Evolutionary conservation across 92 coral and sea anemone genomes (phyloP).

Genomic region (Muricea muricata): DNA sequence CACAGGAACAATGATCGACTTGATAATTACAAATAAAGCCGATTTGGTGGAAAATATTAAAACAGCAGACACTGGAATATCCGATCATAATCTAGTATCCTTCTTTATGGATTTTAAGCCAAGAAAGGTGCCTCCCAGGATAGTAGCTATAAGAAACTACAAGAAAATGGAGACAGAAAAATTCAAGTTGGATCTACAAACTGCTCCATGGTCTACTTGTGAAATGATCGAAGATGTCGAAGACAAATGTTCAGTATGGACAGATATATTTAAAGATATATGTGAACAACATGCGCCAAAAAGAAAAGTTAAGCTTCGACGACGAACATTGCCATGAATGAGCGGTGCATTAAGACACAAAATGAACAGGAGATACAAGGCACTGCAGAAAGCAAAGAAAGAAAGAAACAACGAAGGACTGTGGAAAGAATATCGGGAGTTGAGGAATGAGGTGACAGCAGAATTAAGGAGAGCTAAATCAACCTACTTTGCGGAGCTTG

Average conservation of each 20-base stretch:
- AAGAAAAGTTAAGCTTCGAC: not conserved
- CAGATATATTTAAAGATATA: not conserved
- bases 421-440: constrained; percentile 36
- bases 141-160: constrained; percentile 46
- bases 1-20: not conserved
- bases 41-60: not conserved
- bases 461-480: constrained; percentile 58
- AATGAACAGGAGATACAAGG: constrained; percentile 23
- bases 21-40: not conserved
- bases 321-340: constrained; percentile 11
- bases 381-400: not conserved
- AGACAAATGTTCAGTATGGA: not conserved
- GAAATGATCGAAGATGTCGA: not conserved
- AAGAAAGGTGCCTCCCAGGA: constrained; percentile 56
- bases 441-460: constrained; percentile 59
- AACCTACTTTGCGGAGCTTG: constrained; percentile 38
- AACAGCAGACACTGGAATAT: constrained; percentile 3
- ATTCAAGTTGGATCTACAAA: constrained; percentile 43
- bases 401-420: not conserved
- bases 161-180: constrained; percentile 51
- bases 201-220: constrained; percentile 25
- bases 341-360: constrained; percentile 24
- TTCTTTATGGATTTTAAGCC: not conserved
- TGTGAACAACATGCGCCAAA: not conserved
- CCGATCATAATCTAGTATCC: not conserved